phyloP scores from a whole-genome alignment of 2,797 vertebrate species.

The Lepus oiostolus region DNA sequence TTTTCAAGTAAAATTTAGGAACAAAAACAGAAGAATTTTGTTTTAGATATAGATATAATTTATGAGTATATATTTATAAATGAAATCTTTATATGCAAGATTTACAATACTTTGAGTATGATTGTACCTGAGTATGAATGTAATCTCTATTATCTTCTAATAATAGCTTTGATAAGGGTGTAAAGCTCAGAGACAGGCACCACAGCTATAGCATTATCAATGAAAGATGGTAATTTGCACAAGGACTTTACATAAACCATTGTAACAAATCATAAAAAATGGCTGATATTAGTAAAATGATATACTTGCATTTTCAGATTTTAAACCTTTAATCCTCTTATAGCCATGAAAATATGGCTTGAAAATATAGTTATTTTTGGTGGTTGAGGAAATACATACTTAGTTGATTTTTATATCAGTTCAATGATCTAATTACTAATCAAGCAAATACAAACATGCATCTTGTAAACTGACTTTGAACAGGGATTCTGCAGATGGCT shows the following conservation, averaged over 20 bases:
- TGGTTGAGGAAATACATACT: not conserved
- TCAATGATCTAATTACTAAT: not conserved
- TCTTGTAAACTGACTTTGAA: conserved; percentile 23
- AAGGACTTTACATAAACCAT: not conserved
- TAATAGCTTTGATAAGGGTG: not conserved
- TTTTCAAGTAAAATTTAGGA: not conserved
- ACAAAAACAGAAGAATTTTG: not conserved
- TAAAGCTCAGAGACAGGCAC: not conserved
- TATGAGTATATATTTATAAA: not conserved
- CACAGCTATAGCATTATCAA: not conserved
- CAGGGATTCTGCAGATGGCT: not conserved
- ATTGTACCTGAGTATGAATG: not conserved
- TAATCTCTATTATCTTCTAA: not conserved
- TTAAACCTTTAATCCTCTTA: conserved; percentile 25
- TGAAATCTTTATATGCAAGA: not conserved
- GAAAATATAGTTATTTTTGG: not conserved
- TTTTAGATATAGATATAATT: not conserved
- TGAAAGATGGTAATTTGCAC: not conserved
- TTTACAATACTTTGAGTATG: not conserved
- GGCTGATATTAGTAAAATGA: not conserved
- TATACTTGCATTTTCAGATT: not conserved
- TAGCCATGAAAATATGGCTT: not conserved
- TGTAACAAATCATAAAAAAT: conserved; percentile 5
- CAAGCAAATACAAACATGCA: not conserved
- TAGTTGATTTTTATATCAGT: conserved; percentile 19